phyloP scores from a whole-genome alignment of 1,140 invertebrate species.

The Ceratitis capitata region DNA sequence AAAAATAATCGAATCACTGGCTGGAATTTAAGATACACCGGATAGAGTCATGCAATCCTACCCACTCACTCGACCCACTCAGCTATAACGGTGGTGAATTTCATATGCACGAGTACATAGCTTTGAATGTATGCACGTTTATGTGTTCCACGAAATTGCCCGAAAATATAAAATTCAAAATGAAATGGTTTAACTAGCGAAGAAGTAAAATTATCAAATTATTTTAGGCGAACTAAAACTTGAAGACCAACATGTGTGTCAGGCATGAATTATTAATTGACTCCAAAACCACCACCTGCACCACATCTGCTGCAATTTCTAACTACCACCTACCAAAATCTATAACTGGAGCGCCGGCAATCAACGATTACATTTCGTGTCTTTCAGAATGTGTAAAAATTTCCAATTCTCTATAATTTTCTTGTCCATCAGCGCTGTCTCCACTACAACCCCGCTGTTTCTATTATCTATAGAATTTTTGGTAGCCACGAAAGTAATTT shows the following conservation, averaged over 20 bases:
- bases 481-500: background rate
- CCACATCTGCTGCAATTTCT: conserved; percentile 1
- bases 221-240: conserved; percentile 35
- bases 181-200: too few species aligned
- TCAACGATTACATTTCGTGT: background rate
- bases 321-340: background rate
- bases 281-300: conserved; percentile 10
- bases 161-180: too few species aligned
- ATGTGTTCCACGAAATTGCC: too few species aligned
- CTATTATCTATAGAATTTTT: background rate
- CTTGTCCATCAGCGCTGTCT: background rate
- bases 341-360: background rate
- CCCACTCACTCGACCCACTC: too few species aligned
- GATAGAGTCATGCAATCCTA: too few species aligned
- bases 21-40: too few species aligned
- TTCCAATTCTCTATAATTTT: conserved; percentile 27
- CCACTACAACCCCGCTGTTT: background rate
- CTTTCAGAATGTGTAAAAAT: background rate
- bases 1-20: too few species aligned
- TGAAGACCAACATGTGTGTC: conserved; percentile 41
- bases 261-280: conserved; percentile 45
- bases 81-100: too few species aligned
- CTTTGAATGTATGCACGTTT: too few species aligned
- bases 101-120: too few species aligned
- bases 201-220: too few species aligned